Evolutionary conservation across 2,888 invertebrate genomes (phyloP).

Genomic region (Zelleria hepariella): DNA sequence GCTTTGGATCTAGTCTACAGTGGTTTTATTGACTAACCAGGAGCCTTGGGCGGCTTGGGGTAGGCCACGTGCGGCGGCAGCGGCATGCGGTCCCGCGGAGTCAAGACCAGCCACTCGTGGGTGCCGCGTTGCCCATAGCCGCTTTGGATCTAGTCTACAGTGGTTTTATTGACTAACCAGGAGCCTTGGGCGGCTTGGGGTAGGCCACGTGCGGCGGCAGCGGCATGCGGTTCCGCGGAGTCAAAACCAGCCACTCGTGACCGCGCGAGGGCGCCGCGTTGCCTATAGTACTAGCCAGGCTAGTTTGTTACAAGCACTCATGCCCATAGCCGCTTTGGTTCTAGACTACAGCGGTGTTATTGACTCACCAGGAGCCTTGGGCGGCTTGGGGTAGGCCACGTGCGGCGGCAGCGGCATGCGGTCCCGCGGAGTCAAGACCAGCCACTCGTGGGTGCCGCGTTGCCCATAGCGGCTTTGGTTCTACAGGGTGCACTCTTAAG

Average conservation of each 20-base stretch:
- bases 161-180: slow-evolving; percentile 70
- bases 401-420: slow-evolving; percentile 85
- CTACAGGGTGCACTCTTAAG: too few species aligned
- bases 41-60: slow-evolving; percentile 92
- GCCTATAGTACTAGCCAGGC: slow-evolving; percentile 50
- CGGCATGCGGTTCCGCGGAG: slow-evolving; percentile 83
- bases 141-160: too few species aligned
- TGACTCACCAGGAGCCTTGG: slow-evolving; percentile 82
- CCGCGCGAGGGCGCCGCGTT: slow-evolving; percentile 51
- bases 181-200: slow-evolving; percentile 92
- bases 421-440: slow-evolving; percentile 79
- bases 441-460: too few species aligned
- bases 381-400: slow-evolving; percentile 91
- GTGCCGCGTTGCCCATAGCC: slow-evolving; percentile 43
- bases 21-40: slow-evolving; percentile 70
- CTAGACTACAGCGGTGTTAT: too few species aligned
- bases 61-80: slow-evolving; percentile 86
- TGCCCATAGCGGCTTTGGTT: too few species aligned
- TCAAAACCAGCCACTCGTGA: slow-evolving; percentile 81
- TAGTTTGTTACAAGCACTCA: too few species aligned
- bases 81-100: slow-evolving; percentile 83
- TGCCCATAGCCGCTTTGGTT: too few species aligned
- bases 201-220: slow-evolving; percentile 86
- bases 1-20: too few species aligned
- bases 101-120: slow-evolving; percentile 81